Base-by-base conservation (phyloP, 2,113 vertebrate species). In the Protobothrops mucrosquamatus region DNA sequence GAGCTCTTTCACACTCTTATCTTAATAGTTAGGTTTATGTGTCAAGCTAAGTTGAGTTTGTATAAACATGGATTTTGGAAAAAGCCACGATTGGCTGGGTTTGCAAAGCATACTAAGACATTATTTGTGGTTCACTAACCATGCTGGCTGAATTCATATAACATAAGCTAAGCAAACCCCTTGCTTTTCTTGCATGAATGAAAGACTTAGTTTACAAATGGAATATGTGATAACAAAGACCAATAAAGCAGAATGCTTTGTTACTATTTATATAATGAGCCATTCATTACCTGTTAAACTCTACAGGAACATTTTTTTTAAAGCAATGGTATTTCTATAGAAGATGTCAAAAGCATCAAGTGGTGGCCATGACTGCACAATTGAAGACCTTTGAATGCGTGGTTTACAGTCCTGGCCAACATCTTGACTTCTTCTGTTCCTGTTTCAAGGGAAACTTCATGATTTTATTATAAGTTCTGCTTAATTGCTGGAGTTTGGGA, bases 401-500 rank as follows among this genome's bases (percentile, higher is more conserved):
- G 15, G 15, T 55, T 14, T 55, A 18, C 54, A 55, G 15, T 55
- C 64, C 12, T 18, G 14, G n/a, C 2, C 1, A n/a, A n/a, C 64
- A n/a, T 15, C 12, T 69, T 34, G 29, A 69, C 29, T 34, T 74
- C 34, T 74, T 74, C n/a, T 51, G 74, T n/a, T 46, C 85, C 90
- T 15, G 46, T 92, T 94, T 92, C 93, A 0, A 3, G 92, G 94
- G 90, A 95, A 95, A 91, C 34, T 11, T 74, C 90, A 34, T 92
- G 22, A 57, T 54, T 96, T 92, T 89, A 92, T 91, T 89, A 95
- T 93, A 95, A 93, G 56, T 54, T 88, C 29, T 1, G 85, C 61
- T 85, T 3, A 91, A 94, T 85, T 43, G 89, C 4, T 92, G 29
- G 92, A 92, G 89, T 43, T 94, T 85, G 56, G 61, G 88, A 94